These are phyloP conservation scores for Fregata magnificens DNA, from an alignment of 2,113 vertebrate genomes.

Conservation along the genomic window DNA sequence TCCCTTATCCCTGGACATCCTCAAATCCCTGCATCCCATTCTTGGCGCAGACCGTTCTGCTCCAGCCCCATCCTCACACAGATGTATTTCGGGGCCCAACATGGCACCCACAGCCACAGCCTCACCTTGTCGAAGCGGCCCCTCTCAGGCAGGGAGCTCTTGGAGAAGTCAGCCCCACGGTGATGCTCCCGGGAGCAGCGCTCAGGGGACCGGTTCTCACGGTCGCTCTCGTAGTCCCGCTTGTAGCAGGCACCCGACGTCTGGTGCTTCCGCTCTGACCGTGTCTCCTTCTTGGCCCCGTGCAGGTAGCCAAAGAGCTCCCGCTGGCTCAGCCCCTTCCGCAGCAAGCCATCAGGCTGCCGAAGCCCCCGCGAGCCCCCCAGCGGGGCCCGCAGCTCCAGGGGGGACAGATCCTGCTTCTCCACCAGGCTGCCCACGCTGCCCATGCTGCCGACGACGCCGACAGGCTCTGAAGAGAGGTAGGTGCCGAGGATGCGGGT, in stretches of 20 bases:
- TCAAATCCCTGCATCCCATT: not conserved
- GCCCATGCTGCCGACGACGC: conserved; percentile 85
- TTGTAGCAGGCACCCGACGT: conserved; percentile 65
- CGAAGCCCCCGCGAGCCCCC: conserved; percentile 82
- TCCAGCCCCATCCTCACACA: not conserved
- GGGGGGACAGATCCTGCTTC: conserved; percentile 84
- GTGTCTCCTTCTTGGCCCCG: conserved; percentile 87
- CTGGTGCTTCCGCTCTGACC: conserved; percentile 77
- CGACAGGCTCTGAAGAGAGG: conserved; percentile 57
- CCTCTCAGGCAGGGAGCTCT: conserved; percentile 89
- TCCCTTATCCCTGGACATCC: not conserved
- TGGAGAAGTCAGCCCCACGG: conserved; percentile 86
- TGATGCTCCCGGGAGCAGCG: conserved; percentile 86
- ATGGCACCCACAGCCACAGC: not conserved
- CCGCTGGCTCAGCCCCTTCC: conserved; percentile 88
- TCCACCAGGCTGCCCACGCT: conserved; percentile 97
- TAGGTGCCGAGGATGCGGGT: conserved; percentile 74
- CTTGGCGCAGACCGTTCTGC: rapidly evolving
- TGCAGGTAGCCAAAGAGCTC: conserved; percentile 94
- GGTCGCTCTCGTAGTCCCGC: conserved; percentile 77
- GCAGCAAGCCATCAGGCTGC: conserved; percentile 85
- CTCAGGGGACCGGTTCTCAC: conserved; percentile 81
- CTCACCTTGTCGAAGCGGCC: conserved; percentile 94
- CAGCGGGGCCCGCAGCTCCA: conserved; percentile 75
- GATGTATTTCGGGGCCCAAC: rapidly evolving